Conservation (phyloP, 2,113 vertebrate genomes). For the Antidorcas marsupialis region DNA sequence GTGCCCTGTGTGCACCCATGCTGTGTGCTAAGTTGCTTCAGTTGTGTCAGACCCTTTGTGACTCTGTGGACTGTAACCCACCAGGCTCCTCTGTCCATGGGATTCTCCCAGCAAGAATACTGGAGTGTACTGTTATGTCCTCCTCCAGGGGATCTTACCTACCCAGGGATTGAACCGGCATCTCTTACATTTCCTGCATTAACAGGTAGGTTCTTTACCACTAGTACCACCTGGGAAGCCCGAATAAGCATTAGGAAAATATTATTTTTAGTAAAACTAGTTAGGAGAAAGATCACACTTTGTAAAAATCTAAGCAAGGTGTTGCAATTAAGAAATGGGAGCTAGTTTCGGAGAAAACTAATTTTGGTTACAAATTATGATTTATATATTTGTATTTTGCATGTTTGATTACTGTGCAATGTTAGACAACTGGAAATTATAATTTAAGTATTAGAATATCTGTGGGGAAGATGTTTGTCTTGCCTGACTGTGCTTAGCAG, state of each 20-base stretch:
- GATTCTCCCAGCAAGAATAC: background rate
- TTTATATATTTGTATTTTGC: background rate
- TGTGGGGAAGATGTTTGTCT: background rate
- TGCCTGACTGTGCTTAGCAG: background rate
- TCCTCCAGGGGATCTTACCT: background rate
- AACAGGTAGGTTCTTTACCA: background rate
- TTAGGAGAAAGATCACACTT: background rate
- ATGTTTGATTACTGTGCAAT: background rate
- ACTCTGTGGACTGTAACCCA: background rate
- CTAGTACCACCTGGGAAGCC: background rate
- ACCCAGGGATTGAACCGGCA: background rate
- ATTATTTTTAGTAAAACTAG: background rate
- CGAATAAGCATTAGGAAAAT: background rate
- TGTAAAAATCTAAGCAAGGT: background rate
- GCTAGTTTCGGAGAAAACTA: background rate
- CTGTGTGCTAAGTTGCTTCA: background rate
- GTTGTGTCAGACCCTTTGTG: background rate
- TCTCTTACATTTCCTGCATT: background rate
- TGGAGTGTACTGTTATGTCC: background rate
- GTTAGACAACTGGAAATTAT: background rate
- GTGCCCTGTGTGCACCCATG: background rate
- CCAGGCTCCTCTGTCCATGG: background rate
- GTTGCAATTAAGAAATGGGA: background rate
- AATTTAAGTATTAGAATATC: background rate
- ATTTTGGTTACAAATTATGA: background rate